phyloP scores from a whole-genome alignment of 2,113 vertebrate species.

The Mionectes macconnelli region DNA sequence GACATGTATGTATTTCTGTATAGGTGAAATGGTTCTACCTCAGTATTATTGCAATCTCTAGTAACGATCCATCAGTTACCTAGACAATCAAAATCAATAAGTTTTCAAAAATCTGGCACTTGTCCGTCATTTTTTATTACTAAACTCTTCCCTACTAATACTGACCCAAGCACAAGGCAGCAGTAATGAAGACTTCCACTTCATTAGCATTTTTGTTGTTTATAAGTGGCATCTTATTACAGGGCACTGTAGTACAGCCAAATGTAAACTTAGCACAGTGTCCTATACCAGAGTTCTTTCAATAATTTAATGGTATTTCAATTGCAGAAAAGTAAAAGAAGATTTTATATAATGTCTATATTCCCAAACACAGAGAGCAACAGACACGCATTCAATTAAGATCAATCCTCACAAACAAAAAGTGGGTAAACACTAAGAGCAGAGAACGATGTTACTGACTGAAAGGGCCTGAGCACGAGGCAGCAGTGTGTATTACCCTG shows the following conservation, averaged over 20 bases:
- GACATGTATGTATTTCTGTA: background rate
- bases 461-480: background rate
- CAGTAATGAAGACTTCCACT: background rate
- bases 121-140: background rate
- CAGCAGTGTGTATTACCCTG: background rate
- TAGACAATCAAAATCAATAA: background rate
- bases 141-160: background rate
- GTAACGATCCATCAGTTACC: background rate
- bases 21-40: background rate
- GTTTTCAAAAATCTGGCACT: background rate
- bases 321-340: background rate
- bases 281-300: background rate
- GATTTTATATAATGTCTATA: background rate
- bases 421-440: background rate
- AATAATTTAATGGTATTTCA: background rate
- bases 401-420: background rate
- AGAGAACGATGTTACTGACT: background rate
- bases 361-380: background rate
- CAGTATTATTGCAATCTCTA: background rate
- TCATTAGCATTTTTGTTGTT: background rate
- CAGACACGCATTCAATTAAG: background rate
- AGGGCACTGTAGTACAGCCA: background rate
- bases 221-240: background rate
- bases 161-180: background rate
- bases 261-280: background rate